phyloP scores from a whole-genome alignment of 2,888 invertebrate genomes.

The Apodemia hepburni region DNA sequence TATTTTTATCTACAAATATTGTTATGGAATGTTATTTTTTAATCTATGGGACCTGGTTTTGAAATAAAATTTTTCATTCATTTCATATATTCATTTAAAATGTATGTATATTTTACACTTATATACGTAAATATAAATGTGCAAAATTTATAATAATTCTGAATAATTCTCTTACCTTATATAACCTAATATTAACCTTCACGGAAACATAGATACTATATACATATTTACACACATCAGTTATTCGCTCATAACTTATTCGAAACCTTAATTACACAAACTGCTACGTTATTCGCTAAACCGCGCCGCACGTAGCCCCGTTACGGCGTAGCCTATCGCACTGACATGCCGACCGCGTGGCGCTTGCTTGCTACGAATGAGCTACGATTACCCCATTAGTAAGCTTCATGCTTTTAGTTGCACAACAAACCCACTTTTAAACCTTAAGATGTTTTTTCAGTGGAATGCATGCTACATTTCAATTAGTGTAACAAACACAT shows the following conservation, averaged over 20 bases:
- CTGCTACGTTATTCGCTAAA: conserved; percentile 30
- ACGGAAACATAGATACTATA: neutral
- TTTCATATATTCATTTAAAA: too few species aligned
- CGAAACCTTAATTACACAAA: conserved; percentile 12
- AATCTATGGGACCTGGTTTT: too few species aligned
- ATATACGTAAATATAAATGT: too few species aligned
- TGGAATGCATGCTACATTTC: conserved; percentile 12
- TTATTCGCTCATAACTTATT: conserved; percentile 12
- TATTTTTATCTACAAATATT: too few species aligned
- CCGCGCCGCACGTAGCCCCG: conserved; percentile 37
- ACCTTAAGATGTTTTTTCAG: conserved; percentile 11
- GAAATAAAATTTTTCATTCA: too few species aligned
- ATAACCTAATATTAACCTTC: neutral
- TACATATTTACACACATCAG: conserved; percentile 8
- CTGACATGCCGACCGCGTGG: conserved; percentile 54
- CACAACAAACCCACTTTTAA: conserved; percentile 15
- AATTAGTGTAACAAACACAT: conserved; percentile 6
- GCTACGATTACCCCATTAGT: conserved; percentile 6
- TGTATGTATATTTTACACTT: too few species aligned
- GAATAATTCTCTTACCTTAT: neutral
- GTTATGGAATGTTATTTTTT: too few species aligned
- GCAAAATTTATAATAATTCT: neutral
- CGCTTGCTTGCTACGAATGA: conserved; percentile 38
- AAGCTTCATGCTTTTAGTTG: conserved; percentile 11
- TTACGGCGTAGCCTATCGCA: conserved; percentile 62